Conservation (phyloP, 2,113 vertebrate species). For the Octodon degus region DNA sequence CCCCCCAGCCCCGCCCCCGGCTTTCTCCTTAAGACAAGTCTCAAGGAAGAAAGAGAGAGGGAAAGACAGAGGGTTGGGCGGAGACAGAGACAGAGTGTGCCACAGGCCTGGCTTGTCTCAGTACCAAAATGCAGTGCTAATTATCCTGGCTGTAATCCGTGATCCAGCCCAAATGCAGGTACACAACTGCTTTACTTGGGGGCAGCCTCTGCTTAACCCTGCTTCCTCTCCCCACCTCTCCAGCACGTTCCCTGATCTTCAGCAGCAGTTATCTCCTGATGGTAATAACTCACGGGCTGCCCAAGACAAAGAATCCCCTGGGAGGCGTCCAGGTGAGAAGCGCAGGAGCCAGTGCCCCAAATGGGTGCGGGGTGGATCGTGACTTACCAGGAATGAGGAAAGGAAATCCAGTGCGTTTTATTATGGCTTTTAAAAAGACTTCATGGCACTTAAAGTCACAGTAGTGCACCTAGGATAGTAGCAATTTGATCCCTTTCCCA, state of each 20-base stretch:
- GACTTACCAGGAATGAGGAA: background rate
- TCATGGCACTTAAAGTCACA: background rate
- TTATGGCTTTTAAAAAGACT: slow-evolving; percentile 11
- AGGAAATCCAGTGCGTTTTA: background rate
- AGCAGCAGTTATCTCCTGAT: background rate
- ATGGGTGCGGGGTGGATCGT: background rate
- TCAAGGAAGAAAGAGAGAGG: background rate
- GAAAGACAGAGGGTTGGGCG: background rate
- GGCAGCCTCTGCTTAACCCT: slow-evolving; percentile 27
- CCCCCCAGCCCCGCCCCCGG: fast-evolving
- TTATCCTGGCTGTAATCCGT: slow-evolving; percentile 31
- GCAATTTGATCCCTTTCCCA: background rate
- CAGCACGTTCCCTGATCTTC: background rate
- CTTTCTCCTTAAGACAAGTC: slow-evolving; percentile 50
- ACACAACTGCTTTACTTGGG: slow-evolving; percentile 42
- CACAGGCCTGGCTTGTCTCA: background rate
- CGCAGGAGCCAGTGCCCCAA: background rate
- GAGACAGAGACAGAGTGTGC: background rate
- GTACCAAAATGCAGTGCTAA: slow-evolving; percentile 54
- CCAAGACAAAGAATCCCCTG: background rate
- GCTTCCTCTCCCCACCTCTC: background rate
- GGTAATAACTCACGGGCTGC: background rate
- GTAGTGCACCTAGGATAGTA: background rate
- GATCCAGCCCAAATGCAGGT: slow-evolving; percentile 62
- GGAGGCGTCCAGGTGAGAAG: background rate